Conservation (phyloP, 1,140 invertebrate genomes). For the Pinna nobilis region DNA sequence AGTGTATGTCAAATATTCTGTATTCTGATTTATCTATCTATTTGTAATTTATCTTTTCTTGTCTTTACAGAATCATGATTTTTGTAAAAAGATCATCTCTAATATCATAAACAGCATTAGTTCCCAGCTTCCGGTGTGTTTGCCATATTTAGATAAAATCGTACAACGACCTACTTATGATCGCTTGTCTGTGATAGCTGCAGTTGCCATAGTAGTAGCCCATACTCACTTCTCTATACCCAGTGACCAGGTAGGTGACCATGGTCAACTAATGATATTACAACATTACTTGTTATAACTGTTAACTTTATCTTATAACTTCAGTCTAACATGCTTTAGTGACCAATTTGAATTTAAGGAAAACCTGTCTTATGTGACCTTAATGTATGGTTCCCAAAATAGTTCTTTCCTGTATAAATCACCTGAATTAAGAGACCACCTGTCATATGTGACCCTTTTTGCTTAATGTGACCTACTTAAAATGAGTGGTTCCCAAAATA, state of each 20-base stretch:
- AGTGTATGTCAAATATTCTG: too few species aligned
- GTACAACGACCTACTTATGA: constrained; percentile 55
- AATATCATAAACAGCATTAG: constrained; percentile 46
- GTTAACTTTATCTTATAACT: not conserved
- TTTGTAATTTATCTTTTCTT: not conserved
- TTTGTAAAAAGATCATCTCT: constrained; percentile 37
- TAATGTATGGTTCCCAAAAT: too few species aligned
- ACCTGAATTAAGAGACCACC: too few species aligned
- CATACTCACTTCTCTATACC: constrained; percentile 51
- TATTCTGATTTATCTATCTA: not conserved
- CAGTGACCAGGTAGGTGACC: constrained; percentile 50
- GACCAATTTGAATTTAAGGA: too few species aligned
- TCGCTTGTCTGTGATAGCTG: constrained; percentile 57
- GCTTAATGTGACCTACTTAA: too few species aligned
- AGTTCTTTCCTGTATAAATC: too few species aligned
- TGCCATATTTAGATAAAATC: constrained; percentile 48
- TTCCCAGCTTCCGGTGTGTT: constrained; percentile 41
- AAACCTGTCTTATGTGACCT: too few species aligned
- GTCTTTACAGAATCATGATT: constrained; percentile 51
- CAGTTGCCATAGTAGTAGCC: constrained; percentile 52
- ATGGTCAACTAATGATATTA: not conserved
- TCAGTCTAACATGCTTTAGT: not conserved
- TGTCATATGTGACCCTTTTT: too few species aligned
- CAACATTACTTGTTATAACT: not conserved
- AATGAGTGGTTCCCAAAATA: too few species aligned